Conservation (phyloP, 2,888 invertebrate species). For the Podabrus alpinus region DNA sequence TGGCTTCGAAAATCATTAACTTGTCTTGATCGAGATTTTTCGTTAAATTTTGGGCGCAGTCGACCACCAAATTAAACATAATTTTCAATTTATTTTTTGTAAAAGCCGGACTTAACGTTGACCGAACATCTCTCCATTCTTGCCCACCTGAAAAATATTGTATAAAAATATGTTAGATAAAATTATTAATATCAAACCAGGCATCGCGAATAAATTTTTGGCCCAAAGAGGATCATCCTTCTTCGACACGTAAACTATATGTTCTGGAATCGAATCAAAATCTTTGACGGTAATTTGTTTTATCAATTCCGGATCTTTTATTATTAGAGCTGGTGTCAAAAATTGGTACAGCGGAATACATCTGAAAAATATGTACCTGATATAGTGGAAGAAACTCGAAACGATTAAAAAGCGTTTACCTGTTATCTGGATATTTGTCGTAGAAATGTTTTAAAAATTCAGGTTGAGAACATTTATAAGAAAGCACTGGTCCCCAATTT, state of each 20-base stretch:
- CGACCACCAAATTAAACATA: constrained; percentile 32
- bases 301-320: not conserved
- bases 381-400: not conserved
- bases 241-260: not conserved
- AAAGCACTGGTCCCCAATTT: not conserved
- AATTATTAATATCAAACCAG: not conserved
- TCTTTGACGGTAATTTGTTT: not conserved
- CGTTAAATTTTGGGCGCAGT: constrained; percentile 31
- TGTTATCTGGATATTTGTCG: not conserved
- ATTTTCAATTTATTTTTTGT: constrained; percentile 35
- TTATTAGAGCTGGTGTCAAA: not conserved
- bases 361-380: not conserved
- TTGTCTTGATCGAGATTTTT: constrained; percentile 18
- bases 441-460: not conserved
- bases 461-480: not conserved
- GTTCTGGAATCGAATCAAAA: not conserved
- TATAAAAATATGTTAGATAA: not conserved
- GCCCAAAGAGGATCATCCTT: not conserved
- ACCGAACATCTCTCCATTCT: constrained; percentile 33
- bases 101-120: constrained; percentile 35
- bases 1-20: not conserved
- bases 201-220: not conserved
- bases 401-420: not conserved
- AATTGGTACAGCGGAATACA: not conserved
- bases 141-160: not conserved